Evolutionary conservation across 2,888 invertebrate species (phyloP), one percentile per base, ranked within the genome.

Genomic region (Cataglyphis livida): DNA sequence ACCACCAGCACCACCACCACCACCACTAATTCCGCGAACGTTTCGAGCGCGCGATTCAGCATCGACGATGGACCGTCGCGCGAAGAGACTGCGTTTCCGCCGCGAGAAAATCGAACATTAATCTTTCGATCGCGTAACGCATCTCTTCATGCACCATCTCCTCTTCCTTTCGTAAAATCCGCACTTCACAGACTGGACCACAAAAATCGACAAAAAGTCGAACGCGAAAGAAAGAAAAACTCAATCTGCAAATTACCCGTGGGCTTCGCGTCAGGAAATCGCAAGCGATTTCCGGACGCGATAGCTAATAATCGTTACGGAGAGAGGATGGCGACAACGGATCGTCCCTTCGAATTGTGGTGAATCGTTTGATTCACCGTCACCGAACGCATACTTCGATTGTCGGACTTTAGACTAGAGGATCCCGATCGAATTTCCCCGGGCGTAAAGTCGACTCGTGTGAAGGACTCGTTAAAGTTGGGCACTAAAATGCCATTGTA

Each of bases 381-480:
- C 82, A 25, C 71, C 51, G 85, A 89, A 88, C 79, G 76, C 84
- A 84, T 79, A 71, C 71, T 51, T 75, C 61, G 68, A 89, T 88
- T 89, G 84, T 89, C 84, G 84, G 82, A 86, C 81, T 86, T 88
- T 74, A 66, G 71, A 71, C 89, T 74, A 66, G 74, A 71, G 75
- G 70, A 59, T 25, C 57, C 83, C 83, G 57, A 79, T 73, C 61
- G 59, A 82, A 84, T 81, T 81, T 83, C 68, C 84, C 44, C 62
- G 66, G 66, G 78, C 74, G 83, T 70, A 81, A 87, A 59, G 81
- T 64, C 79, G 84, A 59, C 81, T 28, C 28, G 28, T 28, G 79
- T 32, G 66, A 62, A 83, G 76, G 78, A 84, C 87, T 66, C 75
- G 87, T 84, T 86, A 81, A 87, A 89, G 83, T 89, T 87, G 51